A percentile compares a stretch with the other conserved stretches of the same genome.
Conservation (phyloP, 1,140 invertebrate genomes). For the Zophobas morio region DNA sequence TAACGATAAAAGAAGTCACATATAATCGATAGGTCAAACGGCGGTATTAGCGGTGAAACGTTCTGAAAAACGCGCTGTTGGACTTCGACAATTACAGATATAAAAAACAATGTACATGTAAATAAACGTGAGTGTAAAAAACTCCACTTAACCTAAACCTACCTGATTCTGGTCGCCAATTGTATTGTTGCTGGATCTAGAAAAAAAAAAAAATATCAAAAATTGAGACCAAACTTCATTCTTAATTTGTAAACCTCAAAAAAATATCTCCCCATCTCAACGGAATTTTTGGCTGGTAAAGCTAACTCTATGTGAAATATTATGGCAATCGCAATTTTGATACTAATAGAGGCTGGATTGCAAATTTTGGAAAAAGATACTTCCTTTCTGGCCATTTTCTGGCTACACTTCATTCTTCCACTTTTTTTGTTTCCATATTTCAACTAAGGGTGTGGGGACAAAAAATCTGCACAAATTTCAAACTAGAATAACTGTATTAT, state of each 20-base stretch:
- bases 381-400: too few relatives aligned
- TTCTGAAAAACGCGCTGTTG: background rate
- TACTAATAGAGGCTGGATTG: background rate
- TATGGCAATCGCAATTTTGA: background rate
- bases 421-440: too few relatives aligned
- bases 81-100: background rate
- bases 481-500: too few relatives aligned
- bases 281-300: background rate
- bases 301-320: background rate
- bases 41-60: background rate
- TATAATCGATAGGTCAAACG: background rate
- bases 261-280: background rate
- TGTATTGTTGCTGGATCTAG: background rate
- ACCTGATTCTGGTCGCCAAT: background rate
- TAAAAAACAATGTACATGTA: background rate
- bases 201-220: background rate
- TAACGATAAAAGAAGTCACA: background rate
- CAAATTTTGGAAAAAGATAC: constrained; percentile 7
- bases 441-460: too few relatives aligned
- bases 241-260: background rate
- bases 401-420: too few relatives aligned
- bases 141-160: background rate
- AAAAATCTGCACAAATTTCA: too few relatives aligned
- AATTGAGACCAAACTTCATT: background rate
- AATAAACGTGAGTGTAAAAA: background rate